Base-by-base conservation (phyloP, 2,888 invertebrate species). In the Drosophila quinaria region DNA sequence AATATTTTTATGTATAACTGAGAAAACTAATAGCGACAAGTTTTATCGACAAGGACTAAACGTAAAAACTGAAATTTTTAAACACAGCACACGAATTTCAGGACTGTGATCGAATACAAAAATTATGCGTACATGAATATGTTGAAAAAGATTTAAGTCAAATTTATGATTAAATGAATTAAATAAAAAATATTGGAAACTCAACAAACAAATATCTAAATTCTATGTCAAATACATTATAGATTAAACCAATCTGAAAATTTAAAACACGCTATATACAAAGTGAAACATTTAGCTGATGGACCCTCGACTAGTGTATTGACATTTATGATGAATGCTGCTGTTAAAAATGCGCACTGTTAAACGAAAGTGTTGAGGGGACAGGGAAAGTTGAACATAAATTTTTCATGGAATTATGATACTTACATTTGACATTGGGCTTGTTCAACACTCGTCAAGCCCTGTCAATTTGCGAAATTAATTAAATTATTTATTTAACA, bases 401-500 rank as follows among this genome's bases (percentile, higher is more conserved):
- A 69, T 77, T 74, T 75, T 78, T 54, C 33, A 63, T 50, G 44
- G 37, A 49, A 63, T 55, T 61, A 52, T 52, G 49, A 19, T 35
- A 46, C 59, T 50, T 64, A 68, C 68, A 63, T 78, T 70, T 74
- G 70, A 55, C 50, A 65, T 74, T 65, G 70, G 56, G 56, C 19
- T 33, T 41, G 50, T 59, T 56, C 42, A 56, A 41, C 42, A 42
- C 59, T 68, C 72, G 63, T 77, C 69, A 69, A 73, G 71, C 51
- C 56, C 68, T 74, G 87, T 84, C 89, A 80, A 84, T 89, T 78
- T 78, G 61, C 49, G 70, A 84, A 75, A 84, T 87, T 84, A 84
- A 84, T 89, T 74, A 83, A 83, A 84, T 84, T 84, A 84, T 84
- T 87, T 84, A 84, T 84, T 89, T 74, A 89, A 71, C 80, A 72